Base-by-base conservation (phyloP, 2,113 vertebrate species). In the Channa maculata region DNA sequence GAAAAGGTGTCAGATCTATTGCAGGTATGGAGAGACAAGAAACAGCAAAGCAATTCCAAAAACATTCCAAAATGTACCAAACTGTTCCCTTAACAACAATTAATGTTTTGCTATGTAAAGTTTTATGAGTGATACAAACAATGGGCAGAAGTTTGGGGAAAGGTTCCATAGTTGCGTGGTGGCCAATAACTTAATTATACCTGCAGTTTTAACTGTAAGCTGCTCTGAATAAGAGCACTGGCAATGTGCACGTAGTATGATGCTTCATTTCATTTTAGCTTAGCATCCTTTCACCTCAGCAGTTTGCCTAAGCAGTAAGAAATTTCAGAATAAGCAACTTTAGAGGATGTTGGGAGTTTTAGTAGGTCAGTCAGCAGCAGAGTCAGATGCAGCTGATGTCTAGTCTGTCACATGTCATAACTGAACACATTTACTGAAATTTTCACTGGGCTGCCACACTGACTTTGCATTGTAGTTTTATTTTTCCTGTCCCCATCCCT, bases 281-380 rank as follows among this genome's bases (percentile, higher is more conserved):
- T 4, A 71, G 15, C 52, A 41, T 62, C 9, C 38, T 41, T 52
- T 52, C 48, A 64, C 66, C 64, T 81, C 80, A 77, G 75, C 75
- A 80, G 52, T 85, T 82, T 69, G 69, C 43, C 68, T 48, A n/a
- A 70, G 24, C 36, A 46, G 41, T 9, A 33, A 44, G 39, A 75
- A 75, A 63, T 61, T 77, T 54, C 54, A 33, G 70, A 65, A 73
- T 75, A 75, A 75, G 83, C 83, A 81, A 84, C 51, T 82, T 70
- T 43, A 38, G 4, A 15, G 48, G 39, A 67, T 59, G 72, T 82
- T 67, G 0, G 58, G 51, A 57, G 44, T 45, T 65, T 76, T 43
- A 79, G 41, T 55, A 55, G 53, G 59, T 73, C 71, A 65, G 69
- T 53, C 51, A 78, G 62, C 62, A 50, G 51, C 62, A 44, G 71